phyloP scores from a whole-genome alignment of 2,888 invertebrate genomes.

The Dasypogon diadema region DNA sequence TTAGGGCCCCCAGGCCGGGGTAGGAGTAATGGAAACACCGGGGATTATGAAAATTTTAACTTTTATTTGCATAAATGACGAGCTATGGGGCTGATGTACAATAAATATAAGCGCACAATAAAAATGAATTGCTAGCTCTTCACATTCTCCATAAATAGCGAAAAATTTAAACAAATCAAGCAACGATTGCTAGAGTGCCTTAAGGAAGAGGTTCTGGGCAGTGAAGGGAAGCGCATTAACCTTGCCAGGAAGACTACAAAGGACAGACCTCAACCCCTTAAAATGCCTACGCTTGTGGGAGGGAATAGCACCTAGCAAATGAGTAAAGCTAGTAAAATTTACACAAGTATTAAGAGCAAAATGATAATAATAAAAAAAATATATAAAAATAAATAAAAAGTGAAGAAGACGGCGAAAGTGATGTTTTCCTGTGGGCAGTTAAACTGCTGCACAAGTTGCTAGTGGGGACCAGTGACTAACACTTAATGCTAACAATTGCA shows the following conservation, averaged over 20 bases:
- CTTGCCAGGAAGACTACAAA: neutral
- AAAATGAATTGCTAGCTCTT: neutral
- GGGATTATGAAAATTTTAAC: conserved; percentile 10
- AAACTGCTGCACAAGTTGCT: too few relatives aligned
- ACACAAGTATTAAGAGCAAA: too few relatives aligned
- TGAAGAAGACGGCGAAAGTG: too few relatives aligned
- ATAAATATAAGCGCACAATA: conserved; percentile 17
- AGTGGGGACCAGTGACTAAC: too few relatives aligned
- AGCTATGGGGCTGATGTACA: conserved; percentile 25
- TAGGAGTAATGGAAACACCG: neutral
- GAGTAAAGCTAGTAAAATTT: too few relatives aligned
- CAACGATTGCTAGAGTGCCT: neutral
- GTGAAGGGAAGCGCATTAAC: conserved; percentile 5
- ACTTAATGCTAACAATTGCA: too few relatives aligned
- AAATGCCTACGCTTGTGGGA: conserved; percentile 21
- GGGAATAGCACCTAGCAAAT: too few relatives aligned
- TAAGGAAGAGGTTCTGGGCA: conserved; percentile 7
- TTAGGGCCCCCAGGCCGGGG: too few relatives aligned
- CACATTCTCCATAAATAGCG: conserved; percentile 1
- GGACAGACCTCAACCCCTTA: conserved; percentile 3
- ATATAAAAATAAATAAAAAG: too few relatives aligned
- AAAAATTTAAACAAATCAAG: conserved; percentile 16
- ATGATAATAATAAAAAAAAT: too few relatives aligned
- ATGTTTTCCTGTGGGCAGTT: too few relatives aligned
- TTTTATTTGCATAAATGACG: conserved; percentile 30